Percentiles rank a stretch among this genome's conserved stretches.
Evolutionary conservation across 2,888 invertebrate species (phyloP).

Genomic region (Drosophila parthenogenetica): DNA sequence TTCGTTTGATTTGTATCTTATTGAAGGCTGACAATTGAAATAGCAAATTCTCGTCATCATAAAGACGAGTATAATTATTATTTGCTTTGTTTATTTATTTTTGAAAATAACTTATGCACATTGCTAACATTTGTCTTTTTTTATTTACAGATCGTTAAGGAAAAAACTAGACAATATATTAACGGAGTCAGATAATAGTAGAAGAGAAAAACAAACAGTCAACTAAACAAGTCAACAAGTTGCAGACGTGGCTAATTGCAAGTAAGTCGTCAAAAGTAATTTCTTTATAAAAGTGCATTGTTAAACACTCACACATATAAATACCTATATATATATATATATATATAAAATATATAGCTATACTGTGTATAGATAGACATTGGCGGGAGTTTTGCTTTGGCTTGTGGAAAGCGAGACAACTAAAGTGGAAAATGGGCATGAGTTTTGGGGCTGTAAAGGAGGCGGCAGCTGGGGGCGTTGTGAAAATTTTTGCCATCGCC

Average conservation of each 20-base stretch:
- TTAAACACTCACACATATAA: not conserved
- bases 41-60: slow-evolving; percentile 2
- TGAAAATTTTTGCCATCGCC: slow-evolving; percentile 43
- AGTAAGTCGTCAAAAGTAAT: slow-evolving; percentile 67
- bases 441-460: not conserved
- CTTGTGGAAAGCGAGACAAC: slow-evolving; percentile 13
- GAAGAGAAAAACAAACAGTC: slow-evolving; percentile 12
- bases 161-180: slow-evolving; percentile 26
- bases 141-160: slow-evolving; percentile 41
- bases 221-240: slow-evolving; percentile 30
- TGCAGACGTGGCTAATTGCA: slow-evolving; percentile 59
- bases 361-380: not conserved
- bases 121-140: slow-evolving; percentile 27
- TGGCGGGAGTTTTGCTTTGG: not conserved
- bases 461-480: slow-evolving; percentile 21
- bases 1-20: slow-evolving; percentile 19
- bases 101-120: not conserved
- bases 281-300: slow-evolving; percentile 56
- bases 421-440: slow-evolving; percentile 18
- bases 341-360: slow-evolving; percentile 6
- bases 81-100: slow-evolving; percentile 9
- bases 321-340: not conserved
- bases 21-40: slow-evolving; percentile 6
- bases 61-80: slow-evolving; percentile 5
- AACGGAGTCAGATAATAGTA: slow-evolving; percentile 11